Base-by-base conservation (phyloP, 2,113 vertebrate species). In the Thymallus thymallus region DNA sequence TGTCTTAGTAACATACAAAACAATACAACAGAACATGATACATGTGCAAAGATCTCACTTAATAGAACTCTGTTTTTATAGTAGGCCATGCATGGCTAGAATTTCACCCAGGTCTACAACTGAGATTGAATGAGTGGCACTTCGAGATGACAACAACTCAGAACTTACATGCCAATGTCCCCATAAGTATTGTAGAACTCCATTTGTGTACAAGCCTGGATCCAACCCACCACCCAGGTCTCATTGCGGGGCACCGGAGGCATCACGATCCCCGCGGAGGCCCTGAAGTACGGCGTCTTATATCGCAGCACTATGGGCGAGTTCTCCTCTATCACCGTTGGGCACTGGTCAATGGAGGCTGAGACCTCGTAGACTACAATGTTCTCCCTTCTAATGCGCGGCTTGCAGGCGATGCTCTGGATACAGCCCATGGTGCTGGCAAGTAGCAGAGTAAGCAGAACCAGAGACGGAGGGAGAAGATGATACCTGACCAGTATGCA, bases 161-260 rank as follows among this genome's bases (percentile, higher is more conserved):
- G n/a, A 84, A 93, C 96, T 95, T 93, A 97, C 96, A 96, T 96
- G 91, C 95, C 95, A 79, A 96, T 91, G 91, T 95, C 94, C 91
- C 96, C 96, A 85, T 98, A 98, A 83, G 94, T 97, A 93, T 98
- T 98, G 95, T 96, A 97, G 90, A 97, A 98, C 85, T 98, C 96
- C 96, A 98, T 98, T 89, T 98, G 96, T 87, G 96, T 98, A 93
- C 97, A 98, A 79, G 96, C 96, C 91, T 98, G 97, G 87, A 98
- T 98, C 96, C 96, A 98, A 82, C 97, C 97, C 82, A 98, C 96
- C 89, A 98, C 95, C 97, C 97, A 98, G 74, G 95, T 97, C 92
- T 98, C 96, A 51, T 94, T 94, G 79, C 96, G 95, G 78, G 96
- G 92, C 72, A 98, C 93, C 48, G 97, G 95, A 58, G 97, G 97